phyloP scores from a whole-genome alignment of 2,888 invertebrate species.

The Tipula confusa region DNA sequence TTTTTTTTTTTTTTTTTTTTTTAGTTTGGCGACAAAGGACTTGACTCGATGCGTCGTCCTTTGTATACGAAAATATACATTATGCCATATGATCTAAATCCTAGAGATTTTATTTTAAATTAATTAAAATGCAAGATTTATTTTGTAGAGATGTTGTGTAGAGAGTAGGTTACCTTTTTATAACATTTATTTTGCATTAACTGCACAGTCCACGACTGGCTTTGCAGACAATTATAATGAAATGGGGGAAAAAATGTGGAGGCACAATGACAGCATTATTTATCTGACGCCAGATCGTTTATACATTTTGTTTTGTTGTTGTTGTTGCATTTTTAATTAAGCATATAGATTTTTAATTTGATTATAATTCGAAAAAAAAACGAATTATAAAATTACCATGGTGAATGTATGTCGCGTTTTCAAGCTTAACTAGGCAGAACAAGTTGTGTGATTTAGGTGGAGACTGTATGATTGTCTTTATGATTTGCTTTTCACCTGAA shows the following conservation, averaged over 20 bases:
- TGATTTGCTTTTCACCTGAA: too few species aligned
- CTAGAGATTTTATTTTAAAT: background rate
- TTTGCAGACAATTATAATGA: background rate
- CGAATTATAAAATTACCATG: background rate
- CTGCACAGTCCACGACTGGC: background rate
- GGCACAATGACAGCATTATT: background rate
- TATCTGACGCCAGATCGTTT: background rate
- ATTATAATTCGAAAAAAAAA: background rate
- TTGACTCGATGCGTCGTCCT: background rate
- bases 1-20: too few species aligned
- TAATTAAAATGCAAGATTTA: background rate
- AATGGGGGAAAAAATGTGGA: background rate
- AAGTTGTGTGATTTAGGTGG: background rate
- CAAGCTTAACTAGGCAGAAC: background rate
- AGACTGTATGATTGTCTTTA: too few species aligned
- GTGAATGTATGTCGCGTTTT: background rate
- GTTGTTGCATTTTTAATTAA: background rate
- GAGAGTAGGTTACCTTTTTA: background rate
- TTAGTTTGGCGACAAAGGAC: background rate
- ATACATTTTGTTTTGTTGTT: background rate
- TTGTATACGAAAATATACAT: too few species aligned
- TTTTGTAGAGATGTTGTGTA: background rate
- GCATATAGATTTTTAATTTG: conserved; percentile 7
- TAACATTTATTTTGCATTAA: too few species aligned
- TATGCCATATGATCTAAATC: background rate